Conservation (phyloP, 2,888 invertebrate genomes). For the Alviniconcha strummeri region DNA sequence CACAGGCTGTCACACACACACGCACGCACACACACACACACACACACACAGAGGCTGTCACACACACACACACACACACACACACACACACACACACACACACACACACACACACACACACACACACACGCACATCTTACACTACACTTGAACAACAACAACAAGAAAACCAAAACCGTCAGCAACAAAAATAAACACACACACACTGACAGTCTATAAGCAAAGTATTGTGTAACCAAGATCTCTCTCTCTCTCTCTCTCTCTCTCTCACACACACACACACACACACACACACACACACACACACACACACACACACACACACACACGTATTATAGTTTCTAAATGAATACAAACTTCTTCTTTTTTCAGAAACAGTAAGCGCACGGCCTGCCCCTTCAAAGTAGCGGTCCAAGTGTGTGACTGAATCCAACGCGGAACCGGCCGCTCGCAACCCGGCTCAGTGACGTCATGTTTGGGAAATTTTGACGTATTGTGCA, state of each 20-base stretch:
- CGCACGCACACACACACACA: background rate
- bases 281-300: slow-evolving; percentile 23
- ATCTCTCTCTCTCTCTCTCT: background rate
- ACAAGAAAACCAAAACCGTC: background rate
- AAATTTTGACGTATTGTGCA: background rate
- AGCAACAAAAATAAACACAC: background rate
- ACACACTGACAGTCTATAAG: background rate
- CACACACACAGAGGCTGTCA: background rate
- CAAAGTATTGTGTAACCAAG: background rate
- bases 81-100: slow-evolving; percentile 13
- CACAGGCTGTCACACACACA: slow-evolving; percentile 5
- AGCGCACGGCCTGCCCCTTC: background rate
- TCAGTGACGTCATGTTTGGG: background rate
- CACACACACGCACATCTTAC: background rate
- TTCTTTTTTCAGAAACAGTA: background rate
- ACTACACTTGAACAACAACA: background rate
- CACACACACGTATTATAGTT: background rate
- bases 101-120: slow-evolving; percentile 20
- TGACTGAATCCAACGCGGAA: too few species aligned
- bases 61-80: slow-evolving; percentile 23
- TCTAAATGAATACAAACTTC: too few species aligned
- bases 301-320: slow-evolving; percentile 21
- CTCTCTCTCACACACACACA: slow-evolving; percentile 13
- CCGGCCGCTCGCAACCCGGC: background rate
- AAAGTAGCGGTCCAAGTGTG: background rate